Conservation (phyloP, 1,140 invertebrate species). For the Cherax quadricarinatus region DNA sequence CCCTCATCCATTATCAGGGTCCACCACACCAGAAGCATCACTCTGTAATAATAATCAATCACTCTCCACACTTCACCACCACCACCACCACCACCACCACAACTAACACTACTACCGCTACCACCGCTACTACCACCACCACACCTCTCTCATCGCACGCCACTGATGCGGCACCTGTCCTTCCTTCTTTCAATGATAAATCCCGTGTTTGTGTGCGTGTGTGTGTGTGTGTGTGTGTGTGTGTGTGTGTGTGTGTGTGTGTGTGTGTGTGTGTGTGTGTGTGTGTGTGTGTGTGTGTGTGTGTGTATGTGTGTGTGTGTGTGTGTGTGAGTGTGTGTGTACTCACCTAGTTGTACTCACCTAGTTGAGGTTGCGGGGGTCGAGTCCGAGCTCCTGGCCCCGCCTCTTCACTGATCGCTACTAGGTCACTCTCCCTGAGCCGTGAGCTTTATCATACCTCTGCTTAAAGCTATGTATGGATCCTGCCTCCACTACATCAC, state of each 20-base stretch:
- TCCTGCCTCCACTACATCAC: too few species aligned
- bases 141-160: background rate
- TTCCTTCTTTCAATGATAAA: background rate
- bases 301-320: background rate
- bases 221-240: background rate
- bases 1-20: background rate
- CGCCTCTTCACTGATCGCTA: too few species aligned
- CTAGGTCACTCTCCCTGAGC: too few species aligned
- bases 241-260: slow-evolving; percentile 27
- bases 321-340: background rate
- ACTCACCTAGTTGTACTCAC: too few species aligned
- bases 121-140: background rate
- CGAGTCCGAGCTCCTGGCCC: too few species aligned
- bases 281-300: background rate
- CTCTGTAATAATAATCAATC: background rate
- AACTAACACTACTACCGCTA: background rate
- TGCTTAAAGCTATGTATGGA: too few species aligned
- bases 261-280: slow-evolving; percentile 9
- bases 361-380: too few species aligned
- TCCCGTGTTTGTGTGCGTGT: background rate
- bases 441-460: too few species aligned
- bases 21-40: background rate
- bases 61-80: background rate
- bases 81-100: background rate
- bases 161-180: background rate